Conservation (phyloP, 2,888 invertebrate species). For the Coecobrya sp. region DNA sequence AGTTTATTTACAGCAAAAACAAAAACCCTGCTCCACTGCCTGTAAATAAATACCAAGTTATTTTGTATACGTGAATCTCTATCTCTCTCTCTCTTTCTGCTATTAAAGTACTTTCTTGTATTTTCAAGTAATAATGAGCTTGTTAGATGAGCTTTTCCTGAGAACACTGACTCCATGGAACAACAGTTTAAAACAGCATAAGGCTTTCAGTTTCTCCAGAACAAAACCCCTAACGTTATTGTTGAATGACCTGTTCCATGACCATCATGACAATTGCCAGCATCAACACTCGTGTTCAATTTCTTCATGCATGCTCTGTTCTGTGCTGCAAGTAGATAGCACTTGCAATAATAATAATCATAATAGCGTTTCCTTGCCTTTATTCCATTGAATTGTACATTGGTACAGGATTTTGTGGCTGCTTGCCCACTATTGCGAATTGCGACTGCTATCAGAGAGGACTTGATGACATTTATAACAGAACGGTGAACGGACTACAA, state of each 20-base stretch:
- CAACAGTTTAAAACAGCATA: neutral
- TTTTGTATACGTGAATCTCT: constrained; percentile 20
- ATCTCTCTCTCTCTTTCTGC: neutral
- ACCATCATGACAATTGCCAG: neutral
- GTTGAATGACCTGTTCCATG: neutral
- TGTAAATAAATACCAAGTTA: constrained; percentile 14
- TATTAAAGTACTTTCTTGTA: constrained; percentile 15
- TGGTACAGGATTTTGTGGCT: neutral
- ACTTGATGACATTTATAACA: neutral
- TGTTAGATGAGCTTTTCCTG: constrained; percentile 62
- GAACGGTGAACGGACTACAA: neutral
- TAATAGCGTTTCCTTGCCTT: neutral
- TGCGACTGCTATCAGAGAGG: neutral
- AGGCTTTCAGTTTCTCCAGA: constrained; percentile 7
- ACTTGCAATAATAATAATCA: neutral
- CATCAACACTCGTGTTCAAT: constrained; percentile 19
- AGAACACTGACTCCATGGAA: neutral
- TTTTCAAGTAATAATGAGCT: constrained; percentile 62
- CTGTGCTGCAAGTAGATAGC: neutral
- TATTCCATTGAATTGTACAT: neutral
- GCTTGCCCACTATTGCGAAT: neutral
- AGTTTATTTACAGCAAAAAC: neutral
- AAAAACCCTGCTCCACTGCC: neutral
- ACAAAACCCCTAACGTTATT: neutral
- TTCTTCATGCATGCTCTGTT: neutral